A percentile compares a stretch with the other conserved stretches of the same genome.
These are phyloP conservation scores for Pseudorhiza aurosa DNA, from an alignment of 30 jellyfish, hydroid and myxozoan genomes.

Conservation along the genomic window DNA sequence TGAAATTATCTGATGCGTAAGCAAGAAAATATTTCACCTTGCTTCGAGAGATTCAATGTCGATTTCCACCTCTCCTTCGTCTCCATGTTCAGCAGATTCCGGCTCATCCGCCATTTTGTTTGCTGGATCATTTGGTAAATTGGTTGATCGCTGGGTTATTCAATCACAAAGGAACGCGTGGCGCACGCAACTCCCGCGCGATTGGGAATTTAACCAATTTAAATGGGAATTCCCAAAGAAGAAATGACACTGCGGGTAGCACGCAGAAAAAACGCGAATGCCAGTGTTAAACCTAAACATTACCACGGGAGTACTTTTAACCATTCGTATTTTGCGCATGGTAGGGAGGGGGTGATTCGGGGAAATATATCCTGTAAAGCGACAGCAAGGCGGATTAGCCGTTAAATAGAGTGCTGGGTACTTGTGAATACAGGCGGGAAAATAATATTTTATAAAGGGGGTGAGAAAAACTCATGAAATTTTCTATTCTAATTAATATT, in stretches of 20 bases:
- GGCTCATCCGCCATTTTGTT: conserved; percentile 78
- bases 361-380: too few species aligned
- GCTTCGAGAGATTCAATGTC: conserved; percentile 50
- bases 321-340: too few species aligned
- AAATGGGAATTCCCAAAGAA: background rate
- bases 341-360: too few species aligned
- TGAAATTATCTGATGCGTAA: background rate
- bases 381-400: too few species aligned
- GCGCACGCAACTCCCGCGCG: conserved; percentile 7
- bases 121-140: conserved; percentile 73
- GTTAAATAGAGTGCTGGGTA: too few species aligned
- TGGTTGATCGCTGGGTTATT: conserved; percentile 58
- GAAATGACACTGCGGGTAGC: background rate
- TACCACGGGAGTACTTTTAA: too few species aligned
- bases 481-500: too few species aligned
- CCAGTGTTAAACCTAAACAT: conserved; percentile 8
- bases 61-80: conserved; percentile 59
- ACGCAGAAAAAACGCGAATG: conserved; percentile 11
- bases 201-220: background rate
- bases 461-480: too few species aligned
- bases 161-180: conserved; percentile 57
- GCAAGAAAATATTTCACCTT: conserved; percentile 18
- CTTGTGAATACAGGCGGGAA: too few species aligned
- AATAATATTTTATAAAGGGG: too few species aligned
- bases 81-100: conserved; percentile 66